Conservation (phyloP, 2,113 vertebrate genomes). For the Colistium nudipinnis region DNA sequence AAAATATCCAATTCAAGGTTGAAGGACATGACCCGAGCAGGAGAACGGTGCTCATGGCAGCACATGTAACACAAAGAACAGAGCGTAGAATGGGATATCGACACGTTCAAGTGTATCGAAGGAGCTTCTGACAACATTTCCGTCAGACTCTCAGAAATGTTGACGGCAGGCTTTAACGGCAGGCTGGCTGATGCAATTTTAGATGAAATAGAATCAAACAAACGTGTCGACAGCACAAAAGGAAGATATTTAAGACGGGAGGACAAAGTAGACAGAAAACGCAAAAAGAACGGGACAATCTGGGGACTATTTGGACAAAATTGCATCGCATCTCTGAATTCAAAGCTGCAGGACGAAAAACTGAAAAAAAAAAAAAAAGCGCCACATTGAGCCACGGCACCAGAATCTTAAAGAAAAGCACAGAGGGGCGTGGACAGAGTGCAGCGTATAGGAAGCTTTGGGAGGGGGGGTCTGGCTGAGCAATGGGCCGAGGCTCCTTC, state of each 20-base stretch:
- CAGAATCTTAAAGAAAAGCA: constrained; percentile 49
- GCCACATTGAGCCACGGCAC: constrained; percentile 25
- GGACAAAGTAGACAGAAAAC: constrained; percentile 33
- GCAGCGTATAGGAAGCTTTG: constrained; percentile 10
- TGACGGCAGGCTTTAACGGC: constrained; percentile 60
- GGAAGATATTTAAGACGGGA: constrained; percentile 52
- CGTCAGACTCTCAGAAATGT: constrained; percentile 50
- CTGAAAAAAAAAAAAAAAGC: too few species aligned
- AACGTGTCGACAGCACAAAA: constrained; percentile 65
- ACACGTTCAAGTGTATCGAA: constrained; percentile 29
- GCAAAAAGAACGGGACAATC: constrained; percentile 35
- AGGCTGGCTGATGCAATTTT: constrained; percentile 54
- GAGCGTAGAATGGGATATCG: constrained; percentile 20
- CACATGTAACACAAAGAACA: constrained; percentile 29
- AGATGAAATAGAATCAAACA: constrained; percentile 57
- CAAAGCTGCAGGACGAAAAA: constrained; percentile 45
- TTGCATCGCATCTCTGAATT: constrained; percentile 35
- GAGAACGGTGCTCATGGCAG: constrained; percentile 45
- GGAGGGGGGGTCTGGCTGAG: constrained; percentile 44
- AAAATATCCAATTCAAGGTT: constrained; percentile 35
- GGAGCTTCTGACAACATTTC: constrained; percentile 61
- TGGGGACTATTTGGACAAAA: constrained; percentile 32
- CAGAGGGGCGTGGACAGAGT: constrained; percentile 41
- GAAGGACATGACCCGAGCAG: constrained; percentile 56
- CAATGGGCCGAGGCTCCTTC: constrained; percentile 62